phyloP scores from a whole-genome alignment of 2,113 vertebrate genomes.

The Lophochroa leadbeateri region DNA sequence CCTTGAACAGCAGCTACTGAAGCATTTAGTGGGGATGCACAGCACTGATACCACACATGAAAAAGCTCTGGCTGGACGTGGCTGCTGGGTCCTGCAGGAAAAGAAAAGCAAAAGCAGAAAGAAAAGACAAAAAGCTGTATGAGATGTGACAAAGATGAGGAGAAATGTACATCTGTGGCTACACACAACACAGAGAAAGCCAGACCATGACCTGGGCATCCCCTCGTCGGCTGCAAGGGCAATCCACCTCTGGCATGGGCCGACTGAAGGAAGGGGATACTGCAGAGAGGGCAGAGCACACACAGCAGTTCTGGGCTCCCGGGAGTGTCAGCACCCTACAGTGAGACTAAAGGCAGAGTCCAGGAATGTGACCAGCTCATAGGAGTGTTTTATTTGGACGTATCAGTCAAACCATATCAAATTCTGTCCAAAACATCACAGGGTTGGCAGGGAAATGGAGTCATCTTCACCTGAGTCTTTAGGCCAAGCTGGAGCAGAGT shows the following conservation, averaged over 20 bases:
- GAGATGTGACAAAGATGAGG: neutral
- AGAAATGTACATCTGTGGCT: neutral
- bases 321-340: neutral
- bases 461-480: neutral
- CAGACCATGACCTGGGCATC: neutral
- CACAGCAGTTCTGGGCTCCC: neutral
- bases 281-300: neutral
- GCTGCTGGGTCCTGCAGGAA: neutral
- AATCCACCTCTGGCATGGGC: neutral
- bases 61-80: neutral
- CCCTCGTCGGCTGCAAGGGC: neutral
- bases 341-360: neutral
- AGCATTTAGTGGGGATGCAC: neutral
- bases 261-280: neutral
- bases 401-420: neutral
- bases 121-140: neutral
- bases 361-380: neutral
- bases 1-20: neutral
- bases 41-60: neutral
- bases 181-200: neutral
- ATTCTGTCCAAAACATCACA: neutral
- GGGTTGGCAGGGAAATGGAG: neutral
- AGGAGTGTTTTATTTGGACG: neutral
- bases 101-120: neutral
- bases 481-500: neutral